Conservation (phyloP, 92 coral and sea anemone species). For the Bergia puertoricense region DNA sequence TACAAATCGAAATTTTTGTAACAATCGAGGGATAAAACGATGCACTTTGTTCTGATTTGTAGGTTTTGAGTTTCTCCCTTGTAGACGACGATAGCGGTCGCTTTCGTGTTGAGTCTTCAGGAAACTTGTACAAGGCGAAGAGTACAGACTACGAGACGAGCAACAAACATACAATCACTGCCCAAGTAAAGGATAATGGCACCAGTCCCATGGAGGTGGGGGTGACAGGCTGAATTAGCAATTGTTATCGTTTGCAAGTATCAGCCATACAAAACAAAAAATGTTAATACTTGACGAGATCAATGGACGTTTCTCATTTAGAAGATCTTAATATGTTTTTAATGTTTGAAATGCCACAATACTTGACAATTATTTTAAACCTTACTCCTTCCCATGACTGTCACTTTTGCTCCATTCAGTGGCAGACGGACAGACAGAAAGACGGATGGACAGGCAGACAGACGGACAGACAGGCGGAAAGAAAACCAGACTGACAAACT, state of each 20-base stretch:
- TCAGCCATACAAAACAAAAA: not conserved
- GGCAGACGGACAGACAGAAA: no score
- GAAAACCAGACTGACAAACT: no score
- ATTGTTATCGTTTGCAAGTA: not conserved
- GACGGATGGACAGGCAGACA: no score
- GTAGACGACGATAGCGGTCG: slow-evolving; percentile 72
- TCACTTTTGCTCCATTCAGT: no score
- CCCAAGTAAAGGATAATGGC: slow-evolving; percentile 80
- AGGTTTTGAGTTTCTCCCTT: slow-evolving; percentile 53
- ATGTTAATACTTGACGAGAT: not conserved
- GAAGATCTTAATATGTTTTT: no score
- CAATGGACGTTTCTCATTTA: no score
- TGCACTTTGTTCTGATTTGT: not conserved
- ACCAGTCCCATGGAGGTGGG: slow-evolving; percentile 59
- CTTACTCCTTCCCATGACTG: no score
- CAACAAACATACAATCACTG: slow-evolving; percentile 65
- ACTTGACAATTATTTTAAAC: no score
- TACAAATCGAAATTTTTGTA: no score
- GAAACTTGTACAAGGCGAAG: slow-evolving; percentile 79
- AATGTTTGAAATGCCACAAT: no score
- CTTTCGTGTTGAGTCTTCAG: slow-evolving; percentile 68
- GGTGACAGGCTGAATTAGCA: not conserved
- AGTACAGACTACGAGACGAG: slow-evolving; percentile 82
- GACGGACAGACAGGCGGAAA: no score
- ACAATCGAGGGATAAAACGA: no score